Percentiles rank a stretch among this genome's conserved stretches.
phyloP scores from a whole-genome alignment of 2,113 vertebrate genomes.

The Uria aalge region DNA sequence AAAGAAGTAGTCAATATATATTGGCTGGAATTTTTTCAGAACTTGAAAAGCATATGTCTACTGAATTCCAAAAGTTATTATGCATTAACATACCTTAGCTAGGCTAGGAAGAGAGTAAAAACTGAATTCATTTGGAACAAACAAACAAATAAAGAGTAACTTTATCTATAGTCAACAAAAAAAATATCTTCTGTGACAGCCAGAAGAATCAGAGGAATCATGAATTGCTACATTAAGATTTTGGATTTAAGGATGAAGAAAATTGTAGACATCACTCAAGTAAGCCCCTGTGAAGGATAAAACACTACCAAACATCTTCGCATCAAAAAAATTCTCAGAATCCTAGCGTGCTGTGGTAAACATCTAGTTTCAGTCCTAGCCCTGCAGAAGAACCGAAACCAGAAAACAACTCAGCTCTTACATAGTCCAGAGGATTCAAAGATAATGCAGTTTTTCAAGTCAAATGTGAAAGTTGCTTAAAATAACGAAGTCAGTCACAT shows the following conservation, averaged over 20 bases:
- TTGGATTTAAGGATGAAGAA: neutral
- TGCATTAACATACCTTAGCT: conserved; percentile 39
- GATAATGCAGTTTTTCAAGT: neutral
- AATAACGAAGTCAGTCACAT: neutral
- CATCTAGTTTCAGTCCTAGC: neutral
- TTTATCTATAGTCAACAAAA: neutral
- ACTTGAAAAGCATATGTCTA: conserved; percentile 43
- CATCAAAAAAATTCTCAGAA: neutral
- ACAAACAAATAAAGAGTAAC: neutral
- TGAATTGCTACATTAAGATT: neutral
- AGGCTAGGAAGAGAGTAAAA: neutral
- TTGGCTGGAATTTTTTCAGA: conserved; percentile 46
- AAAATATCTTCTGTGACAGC: neutral
- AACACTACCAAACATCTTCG: neutral
- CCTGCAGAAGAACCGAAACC: neutral
- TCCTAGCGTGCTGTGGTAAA: neutral
- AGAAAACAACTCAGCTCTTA: neutral
- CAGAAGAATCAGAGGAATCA: neutral
- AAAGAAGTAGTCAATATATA: conserved; percentile 43
- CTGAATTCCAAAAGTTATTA: conserved; percentile 58
- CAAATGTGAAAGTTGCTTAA: neutral
- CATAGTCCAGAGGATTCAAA: neutral
- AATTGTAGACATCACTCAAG: neutral
- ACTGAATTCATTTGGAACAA: neutral
- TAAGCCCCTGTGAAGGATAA: neutral